Conservation (phyloP, 2,113 vertebrate genomes). For the Vulpes vulpes region DNA sequence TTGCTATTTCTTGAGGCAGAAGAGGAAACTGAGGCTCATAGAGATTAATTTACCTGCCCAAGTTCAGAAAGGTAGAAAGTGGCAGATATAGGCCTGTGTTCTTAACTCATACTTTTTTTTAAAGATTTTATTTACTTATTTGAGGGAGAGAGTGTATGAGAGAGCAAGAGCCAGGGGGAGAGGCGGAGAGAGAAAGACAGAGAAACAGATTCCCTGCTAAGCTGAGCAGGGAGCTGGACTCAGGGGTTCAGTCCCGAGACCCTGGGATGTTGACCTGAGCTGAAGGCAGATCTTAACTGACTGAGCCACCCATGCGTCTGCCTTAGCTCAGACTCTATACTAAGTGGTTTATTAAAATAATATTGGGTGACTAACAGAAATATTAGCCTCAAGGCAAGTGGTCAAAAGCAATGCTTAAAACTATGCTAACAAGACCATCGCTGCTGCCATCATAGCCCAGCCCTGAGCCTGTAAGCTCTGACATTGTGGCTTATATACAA, state of each 20-base stretch:
- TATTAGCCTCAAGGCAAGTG: not conserved
- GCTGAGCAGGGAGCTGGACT: too few relatives aligned
- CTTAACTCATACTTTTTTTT: not conserved
- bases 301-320: too few relatives aligned
- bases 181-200: too few relatives aligned
- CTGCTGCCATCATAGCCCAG: not conserved
- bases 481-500: not conserved
- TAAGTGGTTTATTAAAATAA: not conserved
- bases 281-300: too few relatives aligned
- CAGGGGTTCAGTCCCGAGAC: too few relatives aligned
- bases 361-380: not conserved
- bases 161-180: too few relatives aligned
- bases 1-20: not conserved
- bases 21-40: not conserved
- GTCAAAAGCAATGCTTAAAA: not conserved
- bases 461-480: too few relatives aligned
- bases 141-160: too few relatives aligned
- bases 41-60: not conserved
- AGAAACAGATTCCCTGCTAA: too few relatives aligned
- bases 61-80: not conserved
- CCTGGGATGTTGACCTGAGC: too few relatives aligned
- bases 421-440: fast-evolving
- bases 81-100: not conserved
- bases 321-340: not conserved
- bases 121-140: too few relatives aligned